Evolutionary conservation across 2,888 invertebrate genomes (phyloP).

Genomic region (Chelonus formosanus): DNA sequence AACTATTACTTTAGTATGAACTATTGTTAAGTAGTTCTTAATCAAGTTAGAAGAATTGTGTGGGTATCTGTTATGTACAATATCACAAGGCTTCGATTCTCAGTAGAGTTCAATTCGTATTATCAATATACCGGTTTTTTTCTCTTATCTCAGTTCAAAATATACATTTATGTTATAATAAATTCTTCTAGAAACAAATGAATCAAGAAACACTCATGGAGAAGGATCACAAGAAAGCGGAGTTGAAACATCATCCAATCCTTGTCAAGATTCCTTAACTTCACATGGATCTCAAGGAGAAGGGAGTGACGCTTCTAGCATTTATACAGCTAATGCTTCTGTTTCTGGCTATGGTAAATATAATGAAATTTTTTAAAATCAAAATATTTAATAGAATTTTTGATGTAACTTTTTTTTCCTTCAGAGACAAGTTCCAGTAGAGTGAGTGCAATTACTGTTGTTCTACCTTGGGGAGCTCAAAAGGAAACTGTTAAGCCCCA

Average conservation of each 20-base stretch:
- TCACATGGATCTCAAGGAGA: constrained; percentile 57
- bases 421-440: constrained; percentile 61
- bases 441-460: constrained; percentile 60
- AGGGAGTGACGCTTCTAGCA: constrained; percentile 59
- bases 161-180: constrained; percentile 20
- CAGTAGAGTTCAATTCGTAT: constrained; percentile 9
- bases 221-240: constrained; percentile 54
- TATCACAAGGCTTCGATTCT: constrained; percentile 39
- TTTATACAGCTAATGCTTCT: constrained; percentile 61
- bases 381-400: too few species aligned
- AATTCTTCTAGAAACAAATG: constrained; percentile 42
- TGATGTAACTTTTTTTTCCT: not conserved
- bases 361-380: not conserved
- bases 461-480: constrained; percentile 84
- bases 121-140: not conserved
- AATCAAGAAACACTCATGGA: constrained; percentile 53
- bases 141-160: not conserved
- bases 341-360: constrained; percentile 61
- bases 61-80: constrained; percentile 43
- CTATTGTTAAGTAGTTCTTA: constrained; percentile 38
- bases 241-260: constrained; percentile 49
- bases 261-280: constrained; percentile 54
- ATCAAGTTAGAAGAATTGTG: constrained; percentile 41
- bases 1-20: constrained; percentile 4
- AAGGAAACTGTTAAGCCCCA: constrained; percentile 70